These are phyloP conservation scores for Tetranychus piercei DNA, from an alignment of 2,888 invertebrate genomes.

Conservation along the genomic window DNA sequence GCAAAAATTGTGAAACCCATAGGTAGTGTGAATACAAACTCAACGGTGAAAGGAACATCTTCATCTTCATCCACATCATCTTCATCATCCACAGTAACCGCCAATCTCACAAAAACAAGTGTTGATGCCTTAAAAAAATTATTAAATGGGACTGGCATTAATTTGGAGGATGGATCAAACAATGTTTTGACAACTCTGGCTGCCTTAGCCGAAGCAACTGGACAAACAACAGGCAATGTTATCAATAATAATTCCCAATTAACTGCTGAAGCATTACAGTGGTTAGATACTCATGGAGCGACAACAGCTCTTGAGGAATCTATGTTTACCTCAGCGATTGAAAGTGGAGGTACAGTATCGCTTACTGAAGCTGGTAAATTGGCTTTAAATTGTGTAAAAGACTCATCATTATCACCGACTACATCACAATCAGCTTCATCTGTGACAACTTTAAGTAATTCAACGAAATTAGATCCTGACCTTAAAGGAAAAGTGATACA, in stretches of 20 bases:
- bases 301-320: constrained; percentile 51
- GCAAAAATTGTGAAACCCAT: constrained; percentile 11
- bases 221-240: constrained; percentile 28
- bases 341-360: constrained; percentile 65
- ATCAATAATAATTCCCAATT: constrained; percentile 17
- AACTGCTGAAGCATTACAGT: constrained; percentile 36
- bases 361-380: constrained; percentile 42
- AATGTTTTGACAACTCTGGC: constrained; percentile 35
- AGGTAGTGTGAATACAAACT: not conserved
- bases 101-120: constrained; percentile 3
- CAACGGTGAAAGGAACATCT: not conserved
- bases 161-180: constrained; percentile 10
- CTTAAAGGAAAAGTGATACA: constrained; percentile 23
- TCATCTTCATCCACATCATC: not conserved
- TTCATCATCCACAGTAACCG: not conserved
- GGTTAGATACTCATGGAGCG: constrained; percentile 66
- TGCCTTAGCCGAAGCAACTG: constrained; percentile 35
- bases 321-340: constrained; percentile 45
- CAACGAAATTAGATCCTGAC: constrained; percentile 12
- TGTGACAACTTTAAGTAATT: constrained; percentile 14
- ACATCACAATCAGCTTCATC: constrained; percentile 19
- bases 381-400: constrained; percentile 33
- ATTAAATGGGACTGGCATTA: constrained; percentile 6
- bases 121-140: constrained; percentile 8
- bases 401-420: constrained; percentile 23